Evolutionary conservation across 2,888 invertebrate species (phyloP).

Genomic region (Nipponacmea schrenckii): DNA sequence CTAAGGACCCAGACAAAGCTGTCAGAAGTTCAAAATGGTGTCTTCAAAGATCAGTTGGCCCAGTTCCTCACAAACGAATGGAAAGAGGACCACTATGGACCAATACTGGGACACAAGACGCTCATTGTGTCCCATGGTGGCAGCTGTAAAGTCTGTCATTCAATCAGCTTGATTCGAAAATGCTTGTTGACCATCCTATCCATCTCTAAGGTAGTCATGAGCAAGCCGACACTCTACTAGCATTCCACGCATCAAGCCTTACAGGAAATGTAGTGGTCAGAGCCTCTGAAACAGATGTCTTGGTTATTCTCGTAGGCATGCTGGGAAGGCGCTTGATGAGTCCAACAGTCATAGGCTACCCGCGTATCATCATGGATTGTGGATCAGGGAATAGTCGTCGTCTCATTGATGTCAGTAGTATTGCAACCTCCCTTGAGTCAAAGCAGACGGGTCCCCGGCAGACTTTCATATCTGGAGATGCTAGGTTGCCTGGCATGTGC

Average conservation of each 20-base stretch:
- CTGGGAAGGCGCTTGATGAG: neutral
- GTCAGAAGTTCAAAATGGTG: constrained; percentile 4
- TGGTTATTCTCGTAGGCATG: neutral
- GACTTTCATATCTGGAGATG: neutral
- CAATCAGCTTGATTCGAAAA: neutral
- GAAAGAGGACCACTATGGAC: constrained; percentile 9
- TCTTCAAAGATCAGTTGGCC: constrained; percentile 16
- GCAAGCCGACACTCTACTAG: neutral
- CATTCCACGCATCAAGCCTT: neutral
- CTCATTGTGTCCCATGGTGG: constrained; percentile 16
- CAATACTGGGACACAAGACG: constrained; percentile 14
- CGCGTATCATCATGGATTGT: neutral
- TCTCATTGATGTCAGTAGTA: neutral
- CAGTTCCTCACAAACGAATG: constrained; percentile 14
- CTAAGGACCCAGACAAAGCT: neutral
- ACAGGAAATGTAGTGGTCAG: neutral
- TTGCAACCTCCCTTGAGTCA: neutral
- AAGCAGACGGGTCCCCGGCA: neutral
- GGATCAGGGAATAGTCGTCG: neutral
- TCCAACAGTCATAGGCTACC: neutral
- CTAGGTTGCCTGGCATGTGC: neutral
- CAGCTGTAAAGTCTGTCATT: neutral
- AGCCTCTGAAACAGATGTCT: neutral
- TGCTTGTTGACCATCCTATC: neutral
- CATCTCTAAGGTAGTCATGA: neutral